Evolutionary conservation across 2,113 vertebrate genomes (phyloP).

Genomic region (Propithecus coquereli): DNA sequence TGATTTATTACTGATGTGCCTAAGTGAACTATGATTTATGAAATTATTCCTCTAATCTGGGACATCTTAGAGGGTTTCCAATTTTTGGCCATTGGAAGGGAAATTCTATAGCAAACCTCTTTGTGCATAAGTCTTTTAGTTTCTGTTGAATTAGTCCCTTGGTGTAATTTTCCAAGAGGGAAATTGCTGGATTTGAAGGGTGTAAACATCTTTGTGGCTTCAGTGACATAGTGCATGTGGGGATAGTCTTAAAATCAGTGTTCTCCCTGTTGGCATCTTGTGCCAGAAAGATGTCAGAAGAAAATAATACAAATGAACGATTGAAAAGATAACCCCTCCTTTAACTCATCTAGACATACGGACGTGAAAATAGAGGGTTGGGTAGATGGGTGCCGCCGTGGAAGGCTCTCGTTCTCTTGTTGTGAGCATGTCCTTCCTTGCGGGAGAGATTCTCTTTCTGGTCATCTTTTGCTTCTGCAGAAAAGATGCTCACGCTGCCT

Average conservation of each 20-base stretch:
- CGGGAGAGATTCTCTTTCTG: not conserved
- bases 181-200: not conserved
- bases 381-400: not conserved
- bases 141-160: not conserved
- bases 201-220: not conserved
- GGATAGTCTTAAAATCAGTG: not conserved
- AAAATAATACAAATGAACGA: not conserved
- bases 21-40: not conserved
- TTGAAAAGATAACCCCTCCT: not conserved
- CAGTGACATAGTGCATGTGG: rapidly evolving
- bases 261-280: not conserved
- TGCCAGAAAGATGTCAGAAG: slow-evolving; percentile 27
- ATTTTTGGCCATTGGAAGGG: not conserved
- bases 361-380: not conserved
- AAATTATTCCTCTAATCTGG: not conserved
- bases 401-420: not conserved
- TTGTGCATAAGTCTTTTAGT: not conserved
- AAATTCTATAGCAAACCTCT: not conserved
- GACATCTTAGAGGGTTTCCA: not conserved
- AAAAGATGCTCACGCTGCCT: not conserved
- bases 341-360: not conserved
- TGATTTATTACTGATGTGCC: not conserved
- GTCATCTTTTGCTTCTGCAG: not conserved
- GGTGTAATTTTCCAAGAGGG: not conserved
- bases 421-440: not conserved